Evolutionary conservation across 2,797 vertebrate genomes (phyloP).

Genomic region (Galagoides demidoff): DNA sequence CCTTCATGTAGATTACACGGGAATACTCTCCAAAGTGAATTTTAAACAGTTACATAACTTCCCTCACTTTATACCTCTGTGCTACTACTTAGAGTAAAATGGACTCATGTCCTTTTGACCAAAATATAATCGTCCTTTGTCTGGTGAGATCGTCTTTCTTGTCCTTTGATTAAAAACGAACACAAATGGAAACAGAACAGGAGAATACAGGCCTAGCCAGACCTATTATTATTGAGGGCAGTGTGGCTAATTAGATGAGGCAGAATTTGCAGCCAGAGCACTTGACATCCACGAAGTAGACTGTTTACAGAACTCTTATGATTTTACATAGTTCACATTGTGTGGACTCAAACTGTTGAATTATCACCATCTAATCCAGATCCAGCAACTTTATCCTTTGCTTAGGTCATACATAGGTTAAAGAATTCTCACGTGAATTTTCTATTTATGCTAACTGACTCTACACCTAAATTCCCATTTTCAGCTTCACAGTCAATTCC

Average conservation of each 20-base stretch:
- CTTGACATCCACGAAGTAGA: too few relatives aligned
- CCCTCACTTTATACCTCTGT: background rate
- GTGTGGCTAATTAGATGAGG: background rate
- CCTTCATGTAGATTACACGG: background rate
- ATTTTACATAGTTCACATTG: background rate
- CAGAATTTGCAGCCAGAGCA: background rate
- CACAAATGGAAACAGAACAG: background rate
- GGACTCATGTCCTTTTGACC: background rate
- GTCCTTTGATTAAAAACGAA: background rate
- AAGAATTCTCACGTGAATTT: background rate
- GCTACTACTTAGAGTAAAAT: background rate
- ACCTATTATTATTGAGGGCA: background rate
- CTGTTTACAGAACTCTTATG: background rate
- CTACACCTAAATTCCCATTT: background rate
- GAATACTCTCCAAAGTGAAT: background rate
- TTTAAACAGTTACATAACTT: background rate
- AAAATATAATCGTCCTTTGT: background rate
- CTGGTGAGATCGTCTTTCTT: background rate
- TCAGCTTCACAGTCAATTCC: background rate
- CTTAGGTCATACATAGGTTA: background rate
- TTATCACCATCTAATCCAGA: background rate
- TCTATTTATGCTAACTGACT: background rate
- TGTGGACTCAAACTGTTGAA: background rate
- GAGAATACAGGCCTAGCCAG: background rate
- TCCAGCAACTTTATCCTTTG: background rate